phyloP scores from a whole-genome alignment of 2,113 vertebrate species.

The Limanda limanda region DNA sequence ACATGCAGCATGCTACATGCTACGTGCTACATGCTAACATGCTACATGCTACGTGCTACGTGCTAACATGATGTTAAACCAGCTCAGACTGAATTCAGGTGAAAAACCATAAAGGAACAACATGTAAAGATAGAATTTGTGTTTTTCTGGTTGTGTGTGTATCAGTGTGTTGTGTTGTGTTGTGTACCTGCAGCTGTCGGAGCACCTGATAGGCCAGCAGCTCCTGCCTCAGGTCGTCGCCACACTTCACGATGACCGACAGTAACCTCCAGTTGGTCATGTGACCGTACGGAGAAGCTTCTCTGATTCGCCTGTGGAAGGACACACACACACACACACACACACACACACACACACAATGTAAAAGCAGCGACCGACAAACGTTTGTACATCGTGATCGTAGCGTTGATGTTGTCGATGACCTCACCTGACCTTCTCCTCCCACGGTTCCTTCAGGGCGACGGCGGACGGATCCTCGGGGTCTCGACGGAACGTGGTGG shows the following conservation, averaged over 20 bases:
- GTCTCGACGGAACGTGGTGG: conserved; percentile 90
- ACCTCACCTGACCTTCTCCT: conserved; percentile 91
- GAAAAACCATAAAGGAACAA: too few relatives aligned
- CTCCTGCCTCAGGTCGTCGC: conserved; percentile 95
- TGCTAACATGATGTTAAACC: too few relatives aligned
- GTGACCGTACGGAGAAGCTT: conserved; percentile 93
- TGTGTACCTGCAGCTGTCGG: conserved; percentile 91
- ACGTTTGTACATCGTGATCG: too few relatives aligned
- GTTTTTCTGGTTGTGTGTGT: too few relatives aligned
- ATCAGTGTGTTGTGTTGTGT: background rate
- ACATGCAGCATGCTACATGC: too few relatives aligned
- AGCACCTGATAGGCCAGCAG: conserved; percentile 95
- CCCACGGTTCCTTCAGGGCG: conserved; percentile 96
- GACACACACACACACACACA: background rate
- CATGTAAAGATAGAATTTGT: too few relatives aligned
- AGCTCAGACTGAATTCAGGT: too few relatives aligned
- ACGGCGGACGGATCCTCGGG: conserved; percentile 95
- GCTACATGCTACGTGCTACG: too few relatives aligned
- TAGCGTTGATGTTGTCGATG: too few relatives aligned
- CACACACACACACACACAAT: background rate
- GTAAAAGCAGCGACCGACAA: background rate
- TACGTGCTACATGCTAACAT: too few relatives aligned
- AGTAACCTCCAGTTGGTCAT: conserved; percentile 92
- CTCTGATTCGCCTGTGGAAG: conserved; percentile 88
- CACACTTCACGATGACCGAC: conserved; percentile 96